Evolutionary conservation across 2,797 vertebrate genomes (phyloP).

Genomic region (Gephyroberyx darwinii): DNA sequence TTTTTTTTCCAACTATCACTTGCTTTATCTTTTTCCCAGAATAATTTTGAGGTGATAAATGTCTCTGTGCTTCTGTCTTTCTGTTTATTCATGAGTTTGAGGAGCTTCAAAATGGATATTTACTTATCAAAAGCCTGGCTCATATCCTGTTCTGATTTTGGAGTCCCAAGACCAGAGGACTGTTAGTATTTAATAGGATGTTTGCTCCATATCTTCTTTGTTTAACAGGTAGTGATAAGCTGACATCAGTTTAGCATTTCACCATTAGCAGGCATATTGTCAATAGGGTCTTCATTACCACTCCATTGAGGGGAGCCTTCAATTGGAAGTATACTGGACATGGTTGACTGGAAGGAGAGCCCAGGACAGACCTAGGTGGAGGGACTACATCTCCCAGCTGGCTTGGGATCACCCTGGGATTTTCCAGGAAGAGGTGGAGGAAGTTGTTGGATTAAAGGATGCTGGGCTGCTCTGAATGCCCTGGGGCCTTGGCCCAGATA

Average conservation of each 20-base stretch:
- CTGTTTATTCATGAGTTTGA: slow-evolving; percentile 18
- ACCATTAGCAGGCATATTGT: not conserved
- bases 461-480: slow-evolving; percentile 11
- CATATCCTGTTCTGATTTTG: slow-evolving; percentile 16
- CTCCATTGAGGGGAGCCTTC: slow-evolving; percentile 7
- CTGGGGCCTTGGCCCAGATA: slow-evolving; percentile 10
- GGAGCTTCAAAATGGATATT: slow-evolving; percentile 18
- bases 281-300: too few relatives aligned
- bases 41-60: too few relatives aligned
- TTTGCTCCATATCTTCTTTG: slow-evolving; percentile 29
- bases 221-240: not conserved
- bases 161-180: not conserved
- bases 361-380: slow-evolving; percentile 3
- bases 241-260: not conserved
- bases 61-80: not conserved
- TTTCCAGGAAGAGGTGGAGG: not conserved
- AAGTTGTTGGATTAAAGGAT: slow-evolving; percentile 23
- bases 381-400: slow-evolving; percentile 13
- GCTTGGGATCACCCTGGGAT: slow-evolving; percentile 19
- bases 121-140: slow-evolving; percentile 10
- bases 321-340: not conserved
- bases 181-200: slow-evolving; percentile 21
- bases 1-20: not conserved
- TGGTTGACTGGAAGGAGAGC: slow-evolving; percentile 25
- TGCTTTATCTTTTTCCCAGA: too few relatives aligned